Percentiles rank a stretch among this genome's conserved stretches.
Evolutionary conservation across 2,113 vertebrate species (phyloP).

Genomic region (Mola mola): DNA sequence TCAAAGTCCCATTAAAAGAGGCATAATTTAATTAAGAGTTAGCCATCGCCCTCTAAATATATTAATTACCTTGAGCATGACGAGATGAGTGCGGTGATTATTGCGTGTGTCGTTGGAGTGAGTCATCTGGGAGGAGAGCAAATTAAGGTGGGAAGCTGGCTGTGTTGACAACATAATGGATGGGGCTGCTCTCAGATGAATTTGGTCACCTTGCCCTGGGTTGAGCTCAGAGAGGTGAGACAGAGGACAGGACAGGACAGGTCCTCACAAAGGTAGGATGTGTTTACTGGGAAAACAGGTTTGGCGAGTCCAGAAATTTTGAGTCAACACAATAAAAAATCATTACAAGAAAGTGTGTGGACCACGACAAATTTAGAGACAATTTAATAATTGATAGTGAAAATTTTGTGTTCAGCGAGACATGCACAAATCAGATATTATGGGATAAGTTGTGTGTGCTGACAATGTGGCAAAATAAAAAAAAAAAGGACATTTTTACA

Average conservation of each 20-base stretch:
- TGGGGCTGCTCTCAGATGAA: conserved; percentile 81
- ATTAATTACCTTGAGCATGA: conserved; percentile 99
- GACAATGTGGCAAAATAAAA: too few species aligned
- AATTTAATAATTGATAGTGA: too few species aligned
- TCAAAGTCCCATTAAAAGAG: conserved; percentile 95
- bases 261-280: conserved; percentile 11
- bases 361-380: too few species aligned
- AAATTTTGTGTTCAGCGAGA: neutral
- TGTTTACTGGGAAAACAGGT: conserved; percentile 7
- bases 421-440: neutral
- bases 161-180: conserved; percentile 92
- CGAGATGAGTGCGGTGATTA: conserved; percentile 95
- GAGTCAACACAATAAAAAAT: too few species aligned
- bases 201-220: conserved; percentile 90
- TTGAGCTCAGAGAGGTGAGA: conserved; percentile 68
- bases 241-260: conserved; percentile 62
- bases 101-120: conserved; percentile 94
- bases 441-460: too few species aligned
- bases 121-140: conserved; percentile 88
- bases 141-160: conserved; percentile 85
- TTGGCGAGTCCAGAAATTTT: neutral
- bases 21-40: conserved; percentile 96
- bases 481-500: too few species aligned
- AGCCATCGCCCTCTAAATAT: conserved; percentile 90
- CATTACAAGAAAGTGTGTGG: too few species aligned